These are phyloP conservation scores for Brachionus plicatilis DNA, from an alignment of 1,140 invertebrate species.

Conservation along the genomic window DNA sequence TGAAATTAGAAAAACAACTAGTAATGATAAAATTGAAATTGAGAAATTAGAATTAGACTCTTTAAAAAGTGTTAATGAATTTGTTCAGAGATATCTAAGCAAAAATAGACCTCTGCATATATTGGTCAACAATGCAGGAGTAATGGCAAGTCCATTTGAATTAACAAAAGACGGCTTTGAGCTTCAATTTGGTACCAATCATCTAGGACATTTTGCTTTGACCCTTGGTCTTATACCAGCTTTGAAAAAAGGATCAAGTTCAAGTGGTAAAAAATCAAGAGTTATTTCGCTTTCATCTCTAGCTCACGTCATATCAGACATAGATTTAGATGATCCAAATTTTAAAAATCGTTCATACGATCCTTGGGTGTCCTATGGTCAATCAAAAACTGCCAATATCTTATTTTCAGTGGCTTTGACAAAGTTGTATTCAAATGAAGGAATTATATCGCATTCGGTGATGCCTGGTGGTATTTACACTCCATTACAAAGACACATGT, in stretches of 20 bases:
- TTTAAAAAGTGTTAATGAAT: too few relatives aligned
- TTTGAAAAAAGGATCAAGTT: constrained; percentile 2
- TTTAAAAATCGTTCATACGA: constrained; percentile 4
- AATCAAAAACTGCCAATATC: constrained; percentile 50
- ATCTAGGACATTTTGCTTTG: constrained; percentile 46
- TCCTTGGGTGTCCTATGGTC: constrained; percentile 41
- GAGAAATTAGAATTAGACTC: constrained; percentile 59
- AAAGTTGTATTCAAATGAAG: neutral
- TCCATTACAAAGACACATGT: neutral
- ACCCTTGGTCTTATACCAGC: too few relatives aligned
- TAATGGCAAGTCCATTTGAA: constrained; percentile 59
- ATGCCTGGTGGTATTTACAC: neutral
- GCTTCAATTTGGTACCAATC: constrained; percentile 57
- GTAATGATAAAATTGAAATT: constrained; percentile 68
- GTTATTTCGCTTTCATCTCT: neutral
- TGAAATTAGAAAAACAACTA: constrained; percentile 70
- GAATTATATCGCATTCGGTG: neutral
- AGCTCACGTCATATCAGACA: neutral
- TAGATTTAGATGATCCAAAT: neutral
- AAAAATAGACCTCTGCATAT: constrained; percentile 51
- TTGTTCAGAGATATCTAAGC: neutral
- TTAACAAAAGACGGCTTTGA: constrained; percentile 57
- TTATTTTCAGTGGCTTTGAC: constrained; percentile 43
- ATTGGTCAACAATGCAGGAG: constrained; percentile 75
- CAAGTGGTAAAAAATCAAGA: constrained; percentile 45